Percentiles rank a stretch among this genome's conserved stretches.
Evolutionary conservation across 2,113 vertebrate species (phyloP).

Genomic region (Eulacestoma nigropectus): DNA sequence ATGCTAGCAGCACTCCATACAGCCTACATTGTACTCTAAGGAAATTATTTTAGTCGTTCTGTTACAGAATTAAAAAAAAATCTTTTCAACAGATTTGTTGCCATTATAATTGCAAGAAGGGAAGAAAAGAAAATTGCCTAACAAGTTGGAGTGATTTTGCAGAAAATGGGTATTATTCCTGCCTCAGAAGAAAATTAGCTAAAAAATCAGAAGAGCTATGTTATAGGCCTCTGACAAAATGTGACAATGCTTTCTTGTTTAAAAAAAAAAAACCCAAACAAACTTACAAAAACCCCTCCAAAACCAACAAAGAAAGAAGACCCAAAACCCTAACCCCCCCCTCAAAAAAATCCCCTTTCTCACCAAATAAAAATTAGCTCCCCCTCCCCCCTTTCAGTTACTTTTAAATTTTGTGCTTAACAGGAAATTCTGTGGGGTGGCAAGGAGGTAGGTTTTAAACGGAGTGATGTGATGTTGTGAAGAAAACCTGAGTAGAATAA

Average conservation of each 20-base stretch:
- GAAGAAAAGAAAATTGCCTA: background rate
- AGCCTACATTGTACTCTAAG: background rate
- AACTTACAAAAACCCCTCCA: accelerated
- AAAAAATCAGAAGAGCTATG: background rate
- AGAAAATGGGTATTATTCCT: background rate
- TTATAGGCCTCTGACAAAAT: background rate
- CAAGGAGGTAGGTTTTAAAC: background rate
- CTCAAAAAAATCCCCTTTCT: background rate
- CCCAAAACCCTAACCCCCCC: background rate
- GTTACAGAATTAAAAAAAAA: background rate
- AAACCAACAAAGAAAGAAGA: background rate
- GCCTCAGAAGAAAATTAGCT: background rate
- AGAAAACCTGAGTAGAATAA: background rate
- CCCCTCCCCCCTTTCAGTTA: background rate
- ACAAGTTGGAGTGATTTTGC: background rate
- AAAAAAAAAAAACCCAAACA: background rate
- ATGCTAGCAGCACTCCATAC: background rate
- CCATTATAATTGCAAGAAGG: background rate
- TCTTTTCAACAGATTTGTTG: background rate
- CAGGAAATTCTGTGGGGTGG: background rate
- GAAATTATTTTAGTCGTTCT: background rate
- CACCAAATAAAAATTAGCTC: background rate
- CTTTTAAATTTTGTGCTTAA: background rate
- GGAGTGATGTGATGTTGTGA: background rate
- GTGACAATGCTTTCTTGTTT: background rate